A percentile compares a stretch with the other conserved stretches of the same genome.
These are phyloP conservation scores for Drosophila niveifrons DNA, from an alignment of 2,888 invertebrate species.

Conservation along the genomic window DNA sequence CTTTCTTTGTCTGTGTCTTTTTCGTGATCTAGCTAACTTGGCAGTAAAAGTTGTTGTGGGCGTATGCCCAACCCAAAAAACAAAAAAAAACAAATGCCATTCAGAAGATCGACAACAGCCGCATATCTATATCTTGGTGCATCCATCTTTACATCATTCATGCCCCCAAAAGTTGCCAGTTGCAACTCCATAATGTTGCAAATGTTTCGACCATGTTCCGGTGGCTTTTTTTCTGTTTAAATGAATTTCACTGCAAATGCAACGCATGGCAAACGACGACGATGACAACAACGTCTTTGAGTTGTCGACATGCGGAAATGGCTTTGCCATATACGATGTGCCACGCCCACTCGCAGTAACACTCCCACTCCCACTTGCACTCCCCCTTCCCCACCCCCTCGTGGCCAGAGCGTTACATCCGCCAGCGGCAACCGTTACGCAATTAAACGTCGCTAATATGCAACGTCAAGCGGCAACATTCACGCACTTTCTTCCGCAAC, in stretches of 20 bases:
- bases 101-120: slow-evolving; percentile 9
- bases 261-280: slow-evolving; percentile 44
- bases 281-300: slow-evolving; percentile 1
- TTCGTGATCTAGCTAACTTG: slow-evolving; percentile 4
- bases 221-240: slow-evolving; percentile 18
- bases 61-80: slow-evolving; percentile 1
- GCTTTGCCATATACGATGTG: slow-evolving; percentile 48
- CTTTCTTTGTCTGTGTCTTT: no score
- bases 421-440: slow-evolving; percentile 48
- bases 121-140: background rate
- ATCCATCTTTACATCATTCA: slow-evolving; percentile 6
- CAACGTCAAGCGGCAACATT: slow-evolving; percentile 12
- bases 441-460: slow-evolving; percentile 38
- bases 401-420: slow-evolving; percentile 37
- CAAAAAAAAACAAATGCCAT: background rate
- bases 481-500: slow-evolving; percentile 42
- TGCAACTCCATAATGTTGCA: slow-evolving; percentile 4
- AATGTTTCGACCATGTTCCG: slow-evolving; percentile 31
- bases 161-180: slow-evolving; percentile 12
- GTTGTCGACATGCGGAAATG: slow-evolving; percentile 58
- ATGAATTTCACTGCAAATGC: slow-evolving; percentile 37
- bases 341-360: background rate
- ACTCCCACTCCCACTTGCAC: slow-evolving; percentile 5
- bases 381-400: background rate
- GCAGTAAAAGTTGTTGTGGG: slow-evolving; percentile 44